Percentiles rank a stretch among this genome's conserved stretches.
Conservation (phyloP, 1,140 invertebrate species). For the Bombus fervidus region DNA sequence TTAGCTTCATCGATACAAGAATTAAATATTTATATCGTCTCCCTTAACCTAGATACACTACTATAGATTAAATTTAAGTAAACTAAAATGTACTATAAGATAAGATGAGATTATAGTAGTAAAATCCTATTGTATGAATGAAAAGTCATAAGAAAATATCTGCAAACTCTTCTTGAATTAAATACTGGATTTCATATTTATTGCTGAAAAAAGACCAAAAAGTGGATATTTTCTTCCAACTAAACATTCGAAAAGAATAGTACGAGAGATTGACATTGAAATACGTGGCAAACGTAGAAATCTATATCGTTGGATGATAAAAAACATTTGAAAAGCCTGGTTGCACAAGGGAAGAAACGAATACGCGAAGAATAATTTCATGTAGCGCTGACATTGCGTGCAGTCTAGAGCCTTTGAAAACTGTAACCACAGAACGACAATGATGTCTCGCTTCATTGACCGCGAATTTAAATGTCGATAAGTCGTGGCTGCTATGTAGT, state of each 20-base stretch:
- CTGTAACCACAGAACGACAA: constrained; percentile 51
- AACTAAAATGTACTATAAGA: no score
- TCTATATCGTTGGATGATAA: background rate
- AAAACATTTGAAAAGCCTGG: background rate
- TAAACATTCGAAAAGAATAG: background rate
- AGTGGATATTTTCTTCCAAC: background rate
- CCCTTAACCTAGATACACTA: no score
- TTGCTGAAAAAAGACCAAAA: background rate
- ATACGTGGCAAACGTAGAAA: background rate
- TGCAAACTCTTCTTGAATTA: no score
- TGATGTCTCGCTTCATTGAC: constrained; percentile 61
- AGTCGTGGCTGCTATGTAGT: constrained; percentile 26
- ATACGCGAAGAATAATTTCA: background rate
- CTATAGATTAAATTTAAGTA: no score
- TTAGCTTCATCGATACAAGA: no score
- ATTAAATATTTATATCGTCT: no score
- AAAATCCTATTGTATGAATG: no score
- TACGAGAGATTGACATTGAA: constrained; percentile 8
- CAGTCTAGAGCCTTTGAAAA: constrained; percentile 13
- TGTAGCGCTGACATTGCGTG: constrained; percentile 10
- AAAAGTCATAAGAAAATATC: no score
- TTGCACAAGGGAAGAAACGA: no score
- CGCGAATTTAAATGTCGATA: constrained; percentile 55
- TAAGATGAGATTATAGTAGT: no score
- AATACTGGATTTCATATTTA: background rate